These are phyloP conservation scores for Drepanosiphum platanoidis DNA, from an alignment of 2,888 invertebrate genomes.

Conservation along the genomic window DNA sequence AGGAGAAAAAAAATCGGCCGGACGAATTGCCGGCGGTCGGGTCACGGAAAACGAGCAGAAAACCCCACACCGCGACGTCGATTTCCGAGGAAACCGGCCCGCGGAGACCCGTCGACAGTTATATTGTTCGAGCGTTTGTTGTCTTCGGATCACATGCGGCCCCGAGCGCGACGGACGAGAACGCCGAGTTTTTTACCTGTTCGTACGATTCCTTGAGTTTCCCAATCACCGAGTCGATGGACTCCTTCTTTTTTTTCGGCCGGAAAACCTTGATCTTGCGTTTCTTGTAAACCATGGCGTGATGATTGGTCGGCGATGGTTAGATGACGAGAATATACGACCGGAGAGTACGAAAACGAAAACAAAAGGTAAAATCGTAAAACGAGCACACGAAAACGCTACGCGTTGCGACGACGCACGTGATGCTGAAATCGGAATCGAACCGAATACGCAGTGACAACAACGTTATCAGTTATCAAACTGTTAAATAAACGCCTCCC, in stretches of 20 bases:
- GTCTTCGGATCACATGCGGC: too few relatives aligned
- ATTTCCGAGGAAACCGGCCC: too few relatives aligned
- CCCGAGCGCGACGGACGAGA: neutral
- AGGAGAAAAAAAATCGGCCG: too few relatives aligned
- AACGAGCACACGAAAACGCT: neutral
- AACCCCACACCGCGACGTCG: too few relatives aligned
- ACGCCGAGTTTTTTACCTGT: constrained; percentile 68
- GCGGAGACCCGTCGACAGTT: too few relatives aligned
- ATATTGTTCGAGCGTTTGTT: too few relatives aligned
- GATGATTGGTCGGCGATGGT: neutral
- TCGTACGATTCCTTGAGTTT: constrained; percentile 70
- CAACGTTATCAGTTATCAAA: too few relatives aligned
- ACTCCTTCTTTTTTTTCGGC: constrained; percentile 69
- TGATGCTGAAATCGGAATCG: neutral
- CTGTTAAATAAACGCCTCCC: too few relatives aligned
- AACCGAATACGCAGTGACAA: too few relatives aligned
- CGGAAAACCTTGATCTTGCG: constrained; percentile 69
- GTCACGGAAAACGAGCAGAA: too few relatives aligned
- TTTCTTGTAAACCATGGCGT: constrained; percentile 39
- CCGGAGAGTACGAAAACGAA: neutral
- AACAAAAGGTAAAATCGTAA: neutral
- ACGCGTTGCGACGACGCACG: neutral
- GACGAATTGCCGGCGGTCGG: too few relatives aligned
- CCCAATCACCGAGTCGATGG: constrained; percentile 71
- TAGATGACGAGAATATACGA: neutral